These are phyloP conservation scores for Loxodonta africana DNA, from an alignment of 2,113 vertebrate genomes.

Conservation along the genomic window DNA sequence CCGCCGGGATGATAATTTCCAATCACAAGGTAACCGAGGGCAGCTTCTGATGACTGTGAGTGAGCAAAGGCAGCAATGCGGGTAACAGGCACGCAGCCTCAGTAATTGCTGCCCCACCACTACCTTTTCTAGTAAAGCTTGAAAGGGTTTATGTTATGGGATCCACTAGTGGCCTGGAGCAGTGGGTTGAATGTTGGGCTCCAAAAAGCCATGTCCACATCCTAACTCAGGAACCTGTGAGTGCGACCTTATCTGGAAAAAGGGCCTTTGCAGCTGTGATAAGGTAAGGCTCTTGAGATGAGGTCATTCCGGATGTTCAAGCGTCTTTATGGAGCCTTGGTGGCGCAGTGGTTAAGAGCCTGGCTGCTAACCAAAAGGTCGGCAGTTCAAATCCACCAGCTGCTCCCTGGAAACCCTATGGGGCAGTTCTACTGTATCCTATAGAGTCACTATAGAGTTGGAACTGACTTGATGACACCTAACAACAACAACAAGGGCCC, in stretches of 20 bases:
- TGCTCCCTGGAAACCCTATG: no score
- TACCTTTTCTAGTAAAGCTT: neutral
- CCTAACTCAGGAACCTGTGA: neutral
- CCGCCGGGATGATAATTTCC: neutral
- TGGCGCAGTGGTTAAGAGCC: no score
- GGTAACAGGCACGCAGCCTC: rapidly evolving
- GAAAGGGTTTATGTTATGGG: neutral
- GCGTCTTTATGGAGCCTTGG: no score
- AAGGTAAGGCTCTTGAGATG: neutral
- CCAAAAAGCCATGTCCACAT: neutral
- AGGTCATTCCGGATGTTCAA: neutral
- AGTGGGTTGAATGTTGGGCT: neutral
- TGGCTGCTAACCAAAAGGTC: no score
- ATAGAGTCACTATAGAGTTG: no score
- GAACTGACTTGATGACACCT: no score
- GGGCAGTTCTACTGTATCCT: no score
- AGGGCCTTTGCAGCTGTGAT: neutral
- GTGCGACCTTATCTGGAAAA: neutral
- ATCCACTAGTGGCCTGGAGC: rapidly evolving
- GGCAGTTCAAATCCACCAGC: no score
- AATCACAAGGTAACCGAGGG: neutral
- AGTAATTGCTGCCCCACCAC: rapidly evolving
- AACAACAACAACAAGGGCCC: no score
- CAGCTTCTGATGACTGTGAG: no score
- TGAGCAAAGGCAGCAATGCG: neutral